phyloP scores from a whole-genome alignment of 2,113 vertebrate genomes.

The Phainopepla nitens region DNA sequence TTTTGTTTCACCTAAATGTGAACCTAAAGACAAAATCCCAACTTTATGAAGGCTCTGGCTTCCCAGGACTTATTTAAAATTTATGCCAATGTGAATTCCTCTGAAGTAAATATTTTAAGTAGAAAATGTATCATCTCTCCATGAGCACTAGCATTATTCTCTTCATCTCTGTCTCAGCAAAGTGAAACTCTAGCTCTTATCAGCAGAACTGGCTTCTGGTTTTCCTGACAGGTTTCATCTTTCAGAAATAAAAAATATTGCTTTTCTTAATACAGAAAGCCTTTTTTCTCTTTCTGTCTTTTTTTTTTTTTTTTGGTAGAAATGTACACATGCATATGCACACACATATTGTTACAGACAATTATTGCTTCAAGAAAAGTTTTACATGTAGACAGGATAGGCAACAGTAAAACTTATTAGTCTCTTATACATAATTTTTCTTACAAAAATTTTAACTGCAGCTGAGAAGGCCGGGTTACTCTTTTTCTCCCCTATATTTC shows the following conservation, averaged over 20 bases:
- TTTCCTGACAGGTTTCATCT: background rate
- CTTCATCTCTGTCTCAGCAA: background rate
- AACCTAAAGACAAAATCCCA: background rate
- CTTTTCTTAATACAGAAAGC: background rate
- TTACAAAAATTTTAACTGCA: conserved; percentile 41
- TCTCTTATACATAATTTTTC: conserved; percentile 41
- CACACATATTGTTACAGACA: background rate
- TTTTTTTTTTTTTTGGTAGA: accelerated
- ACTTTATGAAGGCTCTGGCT: background rate
- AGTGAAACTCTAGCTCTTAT: background rate
- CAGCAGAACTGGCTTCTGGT: background rate
- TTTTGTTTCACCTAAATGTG: background rate
- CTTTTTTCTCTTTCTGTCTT: background rate
- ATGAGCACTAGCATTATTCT: background rate
- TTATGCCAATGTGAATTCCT: background rate
- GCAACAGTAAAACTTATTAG: background rate
- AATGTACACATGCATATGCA: background rate
- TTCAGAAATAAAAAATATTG: background rate
- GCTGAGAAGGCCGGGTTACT: background rate
- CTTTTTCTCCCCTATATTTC: background rate
- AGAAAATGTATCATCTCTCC: background rate
- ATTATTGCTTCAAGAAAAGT: conserved; percentile 37
- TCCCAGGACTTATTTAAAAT: background rate
- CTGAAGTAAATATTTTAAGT: background rate
- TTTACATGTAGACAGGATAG: background rate